A percentile compares a stretch with the other conserved stretches of the same genome.
Evolutionary conservation across 2,888 invertebrate species (phyloP).

Genomic region (Entomobrya proxima): DNA sequence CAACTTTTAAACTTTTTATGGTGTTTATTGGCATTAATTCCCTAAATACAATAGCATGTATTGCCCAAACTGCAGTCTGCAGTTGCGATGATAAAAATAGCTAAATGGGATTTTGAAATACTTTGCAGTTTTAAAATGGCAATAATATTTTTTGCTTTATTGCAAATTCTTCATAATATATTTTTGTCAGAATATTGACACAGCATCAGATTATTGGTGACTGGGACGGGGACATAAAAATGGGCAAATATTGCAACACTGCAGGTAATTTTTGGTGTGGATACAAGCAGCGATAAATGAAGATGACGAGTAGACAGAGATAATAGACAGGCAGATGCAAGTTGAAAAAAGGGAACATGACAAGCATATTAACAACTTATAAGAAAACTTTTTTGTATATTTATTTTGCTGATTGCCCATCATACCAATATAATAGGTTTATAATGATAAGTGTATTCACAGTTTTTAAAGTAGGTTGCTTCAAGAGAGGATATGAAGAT

Average conservation of each 20-base stretch:
- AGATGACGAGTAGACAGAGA: too few relatives aligned
- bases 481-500: background rate
- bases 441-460: background rate
- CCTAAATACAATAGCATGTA: too few relatives aligned
- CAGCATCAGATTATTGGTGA: background rate
- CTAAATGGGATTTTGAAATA: too few relatives aligned
- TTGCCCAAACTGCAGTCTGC: too few relatives aligned
- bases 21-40: background rate
- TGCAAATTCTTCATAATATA: background rate
- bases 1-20: background rate
- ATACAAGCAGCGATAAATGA: background rate
- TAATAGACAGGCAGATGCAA: background rate
- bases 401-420: too few relatives aligned
- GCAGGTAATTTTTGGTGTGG: too few relatives aligned
- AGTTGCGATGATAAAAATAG: too few relatives aligned
- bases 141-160: background rate
- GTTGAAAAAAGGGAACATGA: background rate
- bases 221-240: background rate
- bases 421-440: background rate
- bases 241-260: too few relatives aligned
- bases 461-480: constrained; percentile 12
- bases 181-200: background rate
- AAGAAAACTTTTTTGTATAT: too few relatives aligned
- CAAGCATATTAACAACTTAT: too few relatives aligned
- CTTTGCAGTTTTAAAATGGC: background rate